phyloP scores from a whole-genome alignment of 2,888 invertebrate species.

The Drosophila barbarae region DNA sequence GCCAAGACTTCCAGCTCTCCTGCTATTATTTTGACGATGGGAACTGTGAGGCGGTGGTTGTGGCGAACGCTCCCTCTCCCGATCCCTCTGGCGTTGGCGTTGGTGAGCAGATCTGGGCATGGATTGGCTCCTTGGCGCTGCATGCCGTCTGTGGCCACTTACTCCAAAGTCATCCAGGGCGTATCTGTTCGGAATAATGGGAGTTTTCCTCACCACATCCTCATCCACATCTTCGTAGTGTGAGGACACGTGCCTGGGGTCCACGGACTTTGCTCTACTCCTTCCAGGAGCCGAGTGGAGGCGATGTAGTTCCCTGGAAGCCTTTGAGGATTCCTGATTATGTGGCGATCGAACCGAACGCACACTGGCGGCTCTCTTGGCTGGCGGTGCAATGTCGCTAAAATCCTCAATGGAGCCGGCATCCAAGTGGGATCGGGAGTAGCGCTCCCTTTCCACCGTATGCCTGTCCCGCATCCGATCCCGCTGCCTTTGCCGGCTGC shows the following conservation, averaged over 20 bases:
- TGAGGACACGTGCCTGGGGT: conserved; percentile 70
- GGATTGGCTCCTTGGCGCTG: conserved; percentile 74
- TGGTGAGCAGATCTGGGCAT: conserved; percentile 77
- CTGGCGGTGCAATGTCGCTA: conserved; percentile 55
- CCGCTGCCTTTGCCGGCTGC: conserved; percentile 73
- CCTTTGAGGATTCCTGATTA: conserved; percentile 56
- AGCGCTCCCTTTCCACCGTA: conserved; percentile 81
- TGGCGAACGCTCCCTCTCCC: conserved; percentile 56
- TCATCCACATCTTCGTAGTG: conserved; percentile 76
- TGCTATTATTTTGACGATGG: conserved; percentile 42
- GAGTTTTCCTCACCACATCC: conserved; percentile 80
- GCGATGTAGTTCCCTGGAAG: conserved; percentile 70
- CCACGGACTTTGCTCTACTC: conserved; percentile 77
- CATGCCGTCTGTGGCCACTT: conserved; percentile 37
- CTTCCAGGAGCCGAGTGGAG: conserved; percentile 64
- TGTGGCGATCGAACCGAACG: conserved; percentile 73
- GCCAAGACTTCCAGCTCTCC: conserved; percentile 61
- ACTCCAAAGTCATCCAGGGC: conserved; percentile 81
- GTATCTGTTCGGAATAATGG: conserved; percentile 87
- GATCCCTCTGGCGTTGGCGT: conserved; percentile 55
- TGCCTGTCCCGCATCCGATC: conserved; percentile 79
- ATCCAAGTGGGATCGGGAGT: conserved; percentile 75
- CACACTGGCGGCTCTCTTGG: conserved; percentile 75
- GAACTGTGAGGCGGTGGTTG: conserved; percentile 40
- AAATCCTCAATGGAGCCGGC: conserved; percentile 71